Evolutionary conservation across 2,797 vertebrate genomes (phyloP), one percentile per base, ranked within the genome.

Genomic region (Carapus acus): DNA sequence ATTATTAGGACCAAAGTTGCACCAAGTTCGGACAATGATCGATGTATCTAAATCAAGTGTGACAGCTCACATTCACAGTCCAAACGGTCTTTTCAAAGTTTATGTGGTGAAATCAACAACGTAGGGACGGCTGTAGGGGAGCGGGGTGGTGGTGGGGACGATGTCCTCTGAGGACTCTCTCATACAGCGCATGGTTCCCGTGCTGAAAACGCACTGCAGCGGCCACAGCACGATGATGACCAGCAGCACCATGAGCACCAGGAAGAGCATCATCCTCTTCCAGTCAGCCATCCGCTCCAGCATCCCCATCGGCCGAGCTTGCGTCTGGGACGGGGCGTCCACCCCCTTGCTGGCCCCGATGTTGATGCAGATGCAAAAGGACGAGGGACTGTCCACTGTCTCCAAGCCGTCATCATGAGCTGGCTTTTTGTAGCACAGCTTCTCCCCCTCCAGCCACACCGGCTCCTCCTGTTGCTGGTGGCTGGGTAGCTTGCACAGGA

Each of bases 371-470:
- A 94, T 54, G 36, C 89, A 93, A 0, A 87, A 62, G 1, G 88
- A 73, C 0, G 76, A 23, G 38, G 73, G 69, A 6, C 55, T 64
- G 8, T 70, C 67, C 0, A 71, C 34, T 5, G 58, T 2, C 1
- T 17, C 66, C 0, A 61, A 38, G 0, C 59, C 23, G 0, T 63
- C 67, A 0, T 83, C 62, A 0, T 85, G 76, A 0, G 64, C 7
- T 0, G 69, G 66, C 2, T 67, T 82, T 1, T 90, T 86, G 78
- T 90, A 97, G 82, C 92, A 98, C 13, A 98, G 85, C 71, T 87
- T 91, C 54, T 89, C 89, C 1, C 93, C 94, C 0, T 98, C 94
- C 76, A 97, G 85, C 93, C 93, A 97, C 18, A 98, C 91, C 0
- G 79, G 51, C 73, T 91, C 87, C 71, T 90, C 94, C 0, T 50